Evolutionary conservation across 2,888 invertebrate genomes (phyloP).

Genomic region (Drosophila rubida): DNA sequence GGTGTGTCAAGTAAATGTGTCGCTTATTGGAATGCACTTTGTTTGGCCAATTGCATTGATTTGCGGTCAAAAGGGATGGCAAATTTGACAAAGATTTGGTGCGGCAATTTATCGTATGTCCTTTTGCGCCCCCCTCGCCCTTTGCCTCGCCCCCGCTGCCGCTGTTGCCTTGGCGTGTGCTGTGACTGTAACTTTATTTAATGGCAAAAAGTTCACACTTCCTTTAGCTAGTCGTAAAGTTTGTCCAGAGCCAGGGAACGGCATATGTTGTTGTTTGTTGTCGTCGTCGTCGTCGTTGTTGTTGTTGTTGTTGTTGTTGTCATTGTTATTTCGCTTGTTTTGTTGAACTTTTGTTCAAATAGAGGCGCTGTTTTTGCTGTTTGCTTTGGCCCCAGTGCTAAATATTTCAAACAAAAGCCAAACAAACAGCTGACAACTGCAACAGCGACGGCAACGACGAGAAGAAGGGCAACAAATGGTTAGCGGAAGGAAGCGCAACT

Average conservation of each 20-base stretch:
- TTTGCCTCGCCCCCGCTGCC: not conserved
- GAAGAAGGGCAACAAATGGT: conserved; percentile 60
- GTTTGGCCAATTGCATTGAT: conserved; percentile 63
- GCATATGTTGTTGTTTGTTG: conserved; percentile 46
- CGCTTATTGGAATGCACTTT: conserved; percentile 66
- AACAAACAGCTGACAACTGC: conserved; percentile 73
- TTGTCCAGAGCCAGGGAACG: conserved; percentile 48
- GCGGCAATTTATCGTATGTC: conserved; percentile 65
- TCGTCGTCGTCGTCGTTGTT: conserved; percentile 25
- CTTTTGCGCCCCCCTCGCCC: conserved; percentile 17
- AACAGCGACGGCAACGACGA: conserved; percentile 27
- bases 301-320: conserved; percentile 28
- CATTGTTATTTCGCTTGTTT: conserved; percentile 51
- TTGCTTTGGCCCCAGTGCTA: conserved; percentile 66
- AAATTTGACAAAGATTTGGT: conserved; percentile 71
- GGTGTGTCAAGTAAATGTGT: conserved; percentile 45
- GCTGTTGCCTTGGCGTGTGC: not conserved
- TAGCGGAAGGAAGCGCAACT: conserved; percentile 76
- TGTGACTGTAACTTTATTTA: conserved; percentile 33
- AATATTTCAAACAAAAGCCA: conserved; percentile 77
- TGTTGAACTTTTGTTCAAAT: conserved; percentile 75
- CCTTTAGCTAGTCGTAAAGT: conserved; percentile 68
- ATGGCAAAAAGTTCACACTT: conserved; percentile 79
- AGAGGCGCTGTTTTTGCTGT: conserved; percentile 60
- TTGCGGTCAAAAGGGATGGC: conserved; percentile 51